Evolutionary conservation across 2,888 invertebrate species (phyloP).

Genomic region (Opisthograptis luteolata): DNA sequence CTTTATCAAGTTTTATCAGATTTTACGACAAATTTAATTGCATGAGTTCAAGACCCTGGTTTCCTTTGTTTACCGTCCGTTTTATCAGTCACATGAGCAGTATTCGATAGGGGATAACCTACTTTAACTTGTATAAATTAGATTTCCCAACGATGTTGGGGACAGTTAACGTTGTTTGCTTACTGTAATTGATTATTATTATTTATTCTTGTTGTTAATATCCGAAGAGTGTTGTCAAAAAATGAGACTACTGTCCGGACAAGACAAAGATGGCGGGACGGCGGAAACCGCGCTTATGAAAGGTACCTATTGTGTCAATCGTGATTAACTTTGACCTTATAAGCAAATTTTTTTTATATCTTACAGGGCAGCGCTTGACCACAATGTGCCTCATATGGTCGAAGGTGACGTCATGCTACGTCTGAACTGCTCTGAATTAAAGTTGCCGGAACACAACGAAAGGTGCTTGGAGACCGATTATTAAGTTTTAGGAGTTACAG

Average conservation of each 20-base stretch:
- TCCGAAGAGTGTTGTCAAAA: slow-evolving; percentile 36
- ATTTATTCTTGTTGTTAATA: slow-evolving; percentile 43
- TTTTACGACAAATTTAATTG: slow-evolving; percentile 35
- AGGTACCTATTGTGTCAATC: slow-evolving; percentile 44
- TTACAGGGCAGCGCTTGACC: too few species aligned
- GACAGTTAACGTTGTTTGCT: slow-evolving; percentile 48
- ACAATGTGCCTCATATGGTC: too few species aligned
- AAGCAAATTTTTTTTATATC: background rate
- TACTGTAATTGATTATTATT: slow-evolving; percentile 24
- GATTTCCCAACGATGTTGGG: slow-evolving; percentile 51
- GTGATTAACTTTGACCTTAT: background rate
- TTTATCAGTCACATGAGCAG: slow-evolving; percentile 73
- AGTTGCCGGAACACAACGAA: too few species aligned
- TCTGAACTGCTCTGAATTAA: too few species aligned
- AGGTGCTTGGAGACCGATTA: too few species aligned
- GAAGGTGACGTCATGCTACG: too few species aligned
- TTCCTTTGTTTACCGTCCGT: slow-evolving; percentile 51
- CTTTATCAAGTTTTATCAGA: slow-evolving; percentile 36
- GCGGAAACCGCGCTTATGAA: slow-evolving; percentile 58
- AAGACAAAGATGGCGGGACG: slow-evolving; percentile 74
- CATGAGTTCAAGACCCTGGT: slow-evolving; percentile 40
- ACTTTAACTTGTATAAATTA: slow-evolving; percentile 74
- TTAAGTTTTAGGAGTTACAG: too few species aligned
- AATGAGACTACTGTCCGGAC: slow-evolving; percentile 72
- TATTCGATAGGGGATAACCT: slow-evolving; percentile 77